Evolutionary conservation across 2,888 invertebrate genomes (phyloP).

Genomic region (Fabriciana adippe): DNA sequence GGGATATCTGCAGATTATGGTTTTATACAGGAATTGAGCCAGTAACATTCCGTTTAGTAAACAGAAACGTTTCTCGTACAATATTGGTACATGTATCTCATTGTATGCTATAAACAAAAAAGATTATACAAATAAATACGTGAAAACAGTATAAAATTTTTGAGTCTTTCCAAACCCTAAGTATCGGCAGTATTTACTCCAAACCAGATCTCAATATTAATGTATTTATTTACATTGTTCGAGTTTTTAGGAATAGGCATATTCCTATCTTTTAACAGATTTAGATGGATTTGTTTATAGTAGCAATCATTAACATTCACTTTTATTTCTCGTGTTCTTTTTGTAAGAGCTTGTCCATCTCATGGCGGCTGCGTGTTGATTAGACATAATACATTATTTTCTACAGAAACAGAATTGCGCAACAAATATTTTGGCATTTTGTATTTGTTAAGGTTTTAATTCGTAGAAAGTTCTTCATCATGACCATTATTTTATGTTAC

Average conservation of each 20-base stretch:
- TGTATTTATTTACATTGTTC: slow-evolving; percentile 10
- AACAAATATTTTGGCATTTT: slow-evolving; percentile 5
- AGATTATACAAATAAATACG: too few species aligned
- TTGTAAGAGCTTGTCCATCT: background rate
- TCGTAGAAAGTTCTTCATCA: background rate
- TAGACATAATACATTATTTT: slow-evolving; percentile 1
- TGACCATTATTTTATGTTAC: background rate
- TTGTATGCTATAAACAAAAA: too few species aligned
- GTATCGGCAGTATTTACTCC: background rate
- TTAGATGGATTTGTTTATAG: slow-evolving; percentile 11
- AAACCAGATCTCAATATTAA: slow-evolving; percentile 4
- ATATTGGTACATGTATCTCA: too few species aligned
- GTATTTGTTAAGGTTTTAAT: background rate
- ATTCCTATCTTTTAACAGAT: slow-evolving; percentile 13
- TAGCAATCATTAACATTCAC: slow-evolving; percentile 7
- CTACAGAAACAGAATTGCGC: background rate
- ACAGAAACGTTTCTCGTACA: too few species aligned
- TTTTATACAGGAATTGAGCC: too few species aligned
- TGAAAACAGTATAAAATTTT: background rate
- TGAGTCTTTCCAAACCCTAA: background rate
- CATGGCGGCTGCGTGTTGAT: background rate
- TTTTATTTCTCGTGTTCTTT: slow-evolving; percentile 7
- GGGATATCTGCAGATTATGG: too few species aligned
- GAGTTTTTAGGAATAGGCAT: background rate
- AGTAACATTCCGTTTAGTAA: too few species aligned